Evolutionary conservation across 2,797 vertebrate species (phyloP).

Genomic region (Ibycter americanus): DNA sequence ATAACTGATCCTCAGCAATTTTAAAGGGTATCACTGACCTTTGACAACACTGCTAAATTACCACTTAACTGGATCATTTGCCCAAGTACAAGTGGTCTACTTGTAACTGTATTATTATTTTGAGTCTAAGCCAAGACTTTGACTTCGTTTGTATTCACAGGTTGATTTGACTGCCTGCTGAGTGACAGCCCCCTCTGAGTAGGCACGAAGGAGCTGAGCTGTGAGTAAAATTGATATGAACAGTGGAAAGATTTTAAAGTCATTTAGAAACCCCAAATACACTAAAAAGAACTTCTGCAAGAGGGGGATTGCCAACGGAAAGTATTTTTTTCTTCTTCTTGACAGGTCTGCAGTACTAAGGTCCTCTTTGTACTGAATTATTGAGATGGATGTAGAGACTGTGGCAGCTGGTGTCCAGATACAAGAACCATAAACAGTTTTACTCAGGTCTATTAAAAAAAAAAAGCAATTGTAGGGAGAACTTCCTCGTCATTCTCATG

Average conservation of each 20-base stretch:
- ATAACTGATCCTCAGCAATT: background rate
- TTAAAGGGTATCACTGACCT: background rate
- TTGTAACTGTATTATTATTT: background rate
- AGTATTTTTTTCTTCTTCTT: background rate
- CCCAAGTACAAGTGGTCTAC: background rate
- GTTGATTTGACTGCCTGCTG: background rate
- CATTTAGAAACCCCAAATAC: slow-evolving; percentile 26
- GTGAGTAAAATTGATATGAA: slow-evolving; percentile 16
- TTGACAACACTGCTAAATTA: background rate
- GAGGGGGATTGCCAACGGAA: background rate
- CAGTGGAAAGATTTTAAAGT: slow-evolving; percentile 12
- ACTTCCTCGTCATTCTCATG: background rate
- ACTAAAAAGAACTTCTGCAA: background rate
- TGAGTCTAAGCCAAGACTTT: background rate
- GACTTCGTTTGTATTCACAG: background rate
- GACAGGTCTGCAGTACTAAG: background rate
- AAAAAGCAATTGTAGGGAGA: background rate
- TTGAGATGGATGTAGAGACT: background rate
- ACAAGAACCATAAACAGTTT: background rate
- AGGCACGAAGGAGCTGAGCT: background rate
- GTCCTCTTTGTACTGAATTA: background rate
- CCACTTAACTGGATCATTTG: background rate
- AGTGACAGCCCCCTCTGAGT: background rate
- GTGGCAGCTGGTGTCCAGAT: background rate
- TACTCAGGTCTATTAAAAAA: background rate